Base-by-base conservation (phyloP, 1,140 invertebrate species). In the Babylonia areolata region DNA sequence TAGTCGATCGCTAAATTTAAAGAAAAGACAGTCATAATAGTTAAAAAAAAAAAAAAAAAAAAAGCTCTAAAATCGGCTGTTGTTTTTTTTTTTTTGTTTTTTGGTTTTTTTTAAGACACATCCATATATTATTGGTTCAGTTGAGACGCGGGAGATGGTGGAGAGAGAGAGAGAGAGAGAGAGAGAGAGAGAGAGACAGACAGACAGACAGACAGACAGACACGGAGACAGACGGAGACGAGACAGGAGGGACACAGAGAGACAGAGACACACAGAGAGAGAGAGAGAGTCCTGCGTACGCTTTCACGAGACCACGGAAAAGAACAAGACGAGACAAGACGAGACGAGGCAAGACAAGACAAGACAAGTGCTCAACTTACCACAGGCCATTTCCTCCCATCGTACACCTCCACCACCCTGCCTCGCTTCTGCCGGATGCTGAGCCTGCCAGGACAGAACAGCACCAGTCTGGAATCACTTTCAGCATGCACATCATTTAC, bases 341-440 rank as follows among this genome's bases (percentile, higher is more conserved):
- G 31, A 9, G 31, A 35, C 9, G 71, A n/a, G 11, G 11, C 11
- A 35, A 11, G 71, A 35, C 28, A 75, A 15, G n/a, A 75, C 71
- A 31, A 11, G 33, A 78, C 33, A 42, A 39, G 31, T n/a, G n/a
- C n/a, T n/a, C n/a, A n/a, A 87, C 81, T 87, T 58, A 87, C 86
- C 86, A 87, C 86, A 11, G 86, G 86, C 86, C 86, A 87, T 17
- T 78, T 84, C 17, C 86, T 35, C 64, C 86, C 86, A 80, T 87
- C 86, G 77, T 78, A 87, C 6, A 87, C 82, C 64, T 84, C 86
- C 46, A 87, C 81, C 6, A 87, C 54, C 71, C 69, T 87, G 1
- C 51, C 51, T 37, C 77, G 83, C 3, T 39, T 33, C 9, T 84
- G 69, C 3, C 81, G 73, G 9, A 84, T 51, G 46, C 85, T 86